Percentiles rank a stretch among this genome's conserved stretches.
Conservation (phyloP, 2,797 vertebrate genomes). For the Bovichtus variegatus region DNA sequence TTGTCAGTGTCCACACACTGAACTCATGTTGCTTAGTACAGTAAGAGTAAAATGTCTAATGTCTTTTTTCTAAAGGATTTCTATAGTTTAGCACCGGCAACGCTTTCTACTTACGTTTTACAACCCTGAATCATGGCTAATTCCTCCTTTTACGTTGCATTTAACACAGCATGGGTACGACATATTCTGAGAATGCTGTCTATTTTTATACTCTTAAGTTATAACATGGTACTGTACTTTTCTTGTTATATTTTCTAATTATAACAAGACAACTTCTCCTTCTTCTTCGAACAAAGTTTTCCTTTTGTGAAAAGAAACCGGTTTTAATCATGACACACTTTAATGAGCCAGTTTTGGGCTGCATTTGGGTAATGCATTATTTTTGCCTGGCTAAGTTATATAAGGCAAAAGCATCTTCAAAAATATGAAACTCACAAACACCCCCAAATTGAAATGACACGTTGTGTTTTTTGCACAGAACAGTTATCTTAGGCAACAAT, state of each 20-base stretch:
- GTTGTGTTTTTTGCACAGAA: neutral
- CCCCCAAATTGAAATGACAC: neutral
- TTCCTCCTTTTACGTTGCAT: slow-evolving; percentile 53
- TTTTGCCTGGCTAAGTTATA: slow-evolving; percentile 24
- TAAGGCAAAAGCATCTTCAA: slow-evolving; percentile 17
- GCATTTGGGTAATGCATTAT: slow-evolving; percentile 8
- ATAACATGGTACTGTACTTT: slow-evolving; percentile 36
- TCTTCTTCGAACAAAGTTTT: slow-evolving; percentile 9
- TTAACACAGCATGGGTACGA: slow-evolving; percentile 51
- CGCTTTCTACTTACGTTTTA: slow-evolving; percentile 8
- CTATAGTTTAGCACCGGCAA: neutral
- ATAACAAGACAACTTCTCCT: slow-evolving; percentile 16
- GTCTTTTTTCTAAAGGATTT: slow-evolving; percentile 8
- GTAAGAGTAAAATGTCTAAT: slow-evolving; percentile 7
- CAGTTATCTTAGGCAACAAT: neutral
- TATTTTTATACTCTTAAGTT: slow-evolving; percentile 34
- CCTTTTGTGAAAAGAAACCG: slow-evolving; percentile 20
- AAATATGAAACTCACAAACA: slow-evolving; percentile 3
- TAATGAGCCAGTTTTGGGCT: slow-evolving; percentile 14
- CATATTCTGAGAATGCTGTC: slow-evolving; percentile 22
- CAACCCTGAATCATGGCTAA: slow-evolving; percentile 41
- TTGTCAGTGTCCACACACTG: slow-evolving; percentile 1
- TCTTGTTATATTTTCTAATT: slow-evolving; percentile 29
- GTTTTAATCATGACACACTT: slow-evolving; percentile 14
- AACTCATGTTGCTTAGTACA: slow-evolving; percentile 1